These are phyloP conservation scores for Corythoichthys intestinalis DNA, from an alignment of 2,113 vertebrate species.

Conservation along the genomic window DNA sequence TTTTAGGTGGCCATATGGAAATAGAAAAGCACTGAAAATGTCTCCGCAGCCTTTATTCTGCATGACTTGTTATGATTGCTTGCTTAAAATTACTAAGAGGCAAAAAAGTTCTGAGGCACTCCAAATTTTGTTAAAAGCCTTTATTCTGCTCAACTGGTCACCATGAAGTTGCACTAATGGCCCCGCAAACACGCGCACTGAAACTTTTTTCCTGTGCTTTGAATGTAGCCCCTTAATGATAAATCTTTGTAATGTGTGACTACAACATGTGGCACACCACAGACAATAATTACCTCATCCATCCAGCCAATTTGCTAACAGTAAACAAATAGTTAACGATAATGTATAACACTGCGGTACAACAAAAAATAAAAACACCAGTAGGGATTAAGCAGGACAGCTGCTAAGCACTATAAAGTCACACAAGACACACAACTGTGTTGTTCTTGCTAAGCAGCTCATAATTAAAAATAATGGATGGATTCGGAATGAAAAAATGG, in stretches of 20 bases:
- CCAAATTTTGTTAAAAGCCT: slow-evolving; percentile 37
- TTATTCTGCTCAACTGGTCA: slow-evolving; percentile 45
- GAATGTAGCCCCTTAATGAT: slow-evolving; percentile 7
- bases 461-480: neutral
- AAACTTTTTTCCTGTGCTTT: slow-evolving; percentile 15
- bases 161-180: slow-evolving; percentile 27
- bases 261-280: slow-evolving; percentile 1
- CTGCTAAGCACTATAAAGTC: neutral
- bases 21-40: slow-evolving; percentile 26
- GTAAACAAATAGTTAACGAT: neutral
- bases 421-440: neutral
- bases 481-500: neutral
- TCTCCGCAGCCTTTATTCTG: slow-evolving; percentile 54
- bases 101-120: slow-evolving; percentile 32
- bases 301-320: slow-evolving; percentile 1
- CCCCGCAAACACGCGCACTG: slow-evolving; percentile 2
- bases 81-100: slow-evolving; percentile 45
- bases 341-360: neutral
- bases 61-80: slow-evolving; percentile 48
- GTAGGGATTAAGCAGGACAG: neutral
- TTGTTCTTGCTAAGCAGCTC: neutral
- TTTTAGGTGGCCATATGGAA: slow-evolving; percentile 37
- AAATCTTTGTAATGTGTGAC: slow-evolving; percentile 5
- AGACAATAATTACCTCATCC: neutral
- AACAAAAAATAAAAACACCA: neutral